Evolutionary conservation across 1,140 invertebrate genomes (phyloP).

Genomic region (Patella vulgata): DNA sequence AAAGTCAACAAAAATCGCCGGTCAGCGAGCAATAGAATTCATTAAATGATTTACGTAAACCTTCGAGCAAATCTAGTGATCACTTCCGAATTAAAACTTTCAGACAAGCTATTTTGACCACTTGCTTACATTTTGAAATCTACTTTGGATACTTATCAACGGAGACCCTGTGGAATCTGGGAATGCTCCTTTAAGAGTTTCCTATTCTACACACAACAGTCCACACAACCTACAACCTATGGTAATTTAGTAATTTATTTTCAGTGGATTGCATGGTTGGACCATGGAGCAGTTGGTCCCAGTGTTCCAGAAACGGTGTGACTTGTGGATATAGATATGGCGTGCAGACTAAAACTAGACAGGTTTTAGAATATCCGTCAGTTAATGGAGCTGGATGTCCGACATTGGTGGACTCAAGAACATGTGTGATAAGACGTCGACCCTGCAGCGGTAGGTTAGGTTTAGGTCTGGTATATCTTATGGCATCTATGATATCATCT

Average conservation of each 20-base stretch:
- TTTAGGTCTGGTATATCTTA: background rate
- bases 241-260: slow-evolving; percentile 12
- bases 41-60: no score
- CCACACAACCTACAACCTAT: background rate
- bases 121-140: no score
- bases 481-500: background rate
- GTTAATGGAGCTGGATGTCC: slow-evolving; percentile 44
- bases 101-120: no score
- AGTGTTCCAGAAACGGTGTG: slow-evolving; percentile 50
- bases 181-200: background rate
- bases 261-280: slow-evolving; percentile 59
- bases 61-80: no score
- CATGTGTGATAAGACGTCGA: slow-evolving; percentile 41
- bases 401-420: slow-evolving; percentile 27
- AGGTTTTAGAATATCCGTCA: slow-evolving; percentile 46
- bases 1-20: no score
- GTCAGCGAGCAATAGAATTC: no score
- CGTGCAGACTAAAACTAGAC: slow-evolving; percentile 35
- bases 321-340: slow-evolving; percentile 61
- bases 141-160: no score
- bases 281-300: slow-evolving; percentile 53
- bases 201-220: background rate
- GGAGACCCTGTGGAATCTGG: background rate
- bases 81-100: no score
- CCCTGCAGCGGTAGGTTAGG: slow-evolving; percentile 35